phyloP scores from a whole-genome alignment of 1,140 invertebrate genomes.

The Dysdera silvatica region DNA sequence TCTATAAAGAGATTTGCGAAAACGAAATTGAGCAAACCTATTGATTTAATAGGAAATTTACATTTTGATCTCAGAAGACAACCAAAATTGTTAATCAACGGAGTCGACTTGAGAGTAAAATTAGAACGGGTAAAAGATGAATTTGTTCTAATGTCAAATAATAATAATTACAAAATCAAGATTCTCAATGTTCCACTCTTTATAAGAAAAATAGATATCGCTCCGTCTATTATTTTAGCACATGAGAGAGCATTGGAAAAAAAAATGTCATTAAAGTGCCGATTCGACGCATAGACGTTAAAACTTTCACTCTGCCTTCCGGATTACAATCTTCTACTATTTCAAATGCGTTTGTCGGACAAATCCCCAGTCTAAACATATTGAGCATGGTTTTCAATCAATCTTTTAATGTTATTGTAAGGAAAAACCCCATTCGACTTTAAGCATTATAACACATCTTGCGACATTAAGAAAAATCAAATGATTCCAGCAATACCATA shows the following conservation, averaged over 20 bases:
- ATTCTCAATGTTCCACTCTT: not conserved
- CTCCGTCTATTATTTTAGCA: conserved; percentile 4
- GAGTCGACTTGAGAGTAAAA: not conserved
- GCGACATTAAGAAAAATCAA: not conserved
- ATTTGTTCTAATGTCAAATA: not conserved
- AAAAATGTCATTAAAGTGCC: conserved; percentile 6
- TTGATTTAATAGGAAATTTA: not conserved
- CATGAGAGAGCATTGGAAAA: conserved; percentile 11
- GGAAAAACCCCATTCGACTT: conserved; percentile 15
- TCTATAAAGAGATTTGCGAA: too few species aligned
- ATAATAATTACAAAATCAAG: not conserved
- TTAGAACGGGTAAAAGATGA: conserved; percentile 4
- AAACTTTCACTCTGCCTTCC: not conserved
- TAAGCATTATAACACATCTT: conserved; percentile 11
- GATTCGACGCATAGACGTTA: not conserved
- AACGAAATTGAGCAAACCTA: not conserved
- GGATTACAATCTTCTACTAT: conserved; percentile 2
- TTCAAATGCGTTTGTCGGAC: conserved; percentile 8
- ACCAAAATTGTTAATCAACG: conserved; percentile 3
- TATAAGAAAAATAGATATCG: conserved; percentile 6
- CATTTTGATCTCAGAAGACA: conserved; percentile 13
- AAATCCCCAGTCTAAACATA: not conserved
- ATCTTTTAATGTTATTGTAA: not conserved
- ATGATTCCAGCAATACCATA: conserved; percentile 10
- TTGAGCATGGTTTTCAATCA: conserved; percentile 1